These are phyloP conservation scores for Netelia virgata DNA, from an alignment of 2,888 invertebrate genomes.

Conservation along the genomic window DNA sequence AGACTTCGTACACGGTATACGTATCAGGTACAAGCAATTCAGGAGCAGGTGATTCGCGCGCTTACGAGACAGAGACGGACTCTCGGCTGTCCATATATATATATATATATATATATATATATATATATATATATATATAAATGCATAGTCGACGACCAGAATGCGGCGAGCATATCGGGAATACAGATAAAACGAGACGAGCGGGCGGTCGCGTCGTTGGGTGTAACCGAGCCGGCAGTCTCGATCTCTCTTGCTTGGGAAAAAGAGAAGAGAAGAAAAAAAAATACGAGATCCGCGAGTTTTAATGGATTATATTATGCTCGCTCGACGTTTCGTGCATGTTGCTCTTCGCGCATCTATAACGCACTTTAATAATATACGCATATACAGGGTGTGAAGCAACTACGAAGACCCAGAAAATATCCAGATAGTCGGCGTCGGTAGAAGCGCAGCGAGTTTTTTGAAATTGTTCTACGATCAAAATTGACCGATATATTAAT, in stretches of 20 bases:
- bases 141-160: conserved; percentile 37
- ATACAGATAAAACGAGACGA: conserved; percentile 70
- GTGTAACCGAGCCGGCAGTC: conserved; percentile 65
- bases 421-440: too few relatives aligned
- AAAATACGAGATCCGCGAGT: conserved; percentile 56
- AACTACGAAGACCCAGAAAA: too few relatives aligned
- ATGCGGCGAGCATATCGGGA: conserved; percentile 61
- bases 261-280: conserved; percentile 17
- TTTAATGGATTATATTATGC: conserved; percentile 73
- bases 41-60: conserved; percentile 79
- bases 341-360: conserved; percentile 43
- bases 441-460: too few relatives aligned
- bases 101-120: conserved; percentile 31
- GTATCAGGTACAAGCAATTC: conserved; percentile 54
- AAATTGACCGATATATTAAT: too few relatives aligned
- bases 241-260: conserved; percentile 61
- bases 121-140: conserved; percentile 31
- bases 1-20: background rate
- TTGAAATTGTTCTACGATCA: too few relatives aligned
- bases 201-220: conserved; percentile 61
- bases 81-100: conserved; percentile 2
- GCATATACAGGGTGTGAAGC: too few relatives aligned
- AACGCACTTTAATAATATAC: conserved; percentile 6
- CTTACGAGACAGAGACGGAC: conserved; percentile 30
- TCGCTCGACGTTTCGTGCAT: conserved; percentile 64